Conservation (phyloP, 2,888 invertebrate genomes). For the Euclidia mi region DNA sequence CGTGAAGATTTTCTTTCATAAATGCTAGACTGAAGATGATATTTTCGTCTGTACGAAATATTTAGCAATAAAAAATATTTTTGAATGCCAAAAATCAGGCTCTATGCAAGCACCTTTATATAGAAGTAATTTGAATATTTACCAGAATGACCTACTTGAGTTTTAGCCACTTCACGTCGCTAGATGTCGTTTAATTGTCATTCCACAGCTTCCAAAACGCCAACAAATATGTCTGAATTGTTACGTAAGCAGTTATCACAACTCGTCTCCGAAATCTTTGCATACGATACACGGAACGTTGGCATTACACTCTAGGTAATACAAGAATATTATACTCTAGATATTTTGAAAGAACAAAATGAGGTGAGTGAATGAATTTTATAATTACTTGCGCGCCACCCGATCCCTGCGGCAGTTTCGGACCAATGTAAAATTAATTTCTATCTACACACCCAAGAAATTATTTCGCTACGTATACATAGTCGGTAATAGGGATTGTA, state of each 20-base stretch:
- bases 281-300: constrained; percentile 27
- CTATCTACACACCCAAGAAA: constrained; percentile 49
- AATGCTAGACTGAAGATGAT: constrained; percentile 14
- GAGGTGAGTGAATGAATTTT: constrained; percentile 65
- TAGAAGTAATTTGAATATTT: no score
- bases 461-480: constrained; percentile 41
- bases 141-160: no score
- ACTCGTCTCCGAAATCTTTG: constrained; percentile 33
- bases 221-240: not conserved
- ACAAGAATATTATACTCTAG: constrained; percentile 49
- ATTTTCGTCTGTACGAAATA: constrained; percentile 14
- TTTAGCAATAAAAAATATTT: no score
- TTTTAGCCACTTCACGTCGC: no score
- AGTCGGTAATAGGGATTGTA: constrained; percentile 29
- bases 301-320: constrained; percentile 41
- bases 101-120: no score
- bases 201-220: no score
- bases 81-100: no score
- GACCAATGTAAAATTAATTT: constrained; percentile 75
- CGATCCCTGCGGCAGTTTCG: constrained; percentile 56
- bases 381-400: constrained; percentile 68
- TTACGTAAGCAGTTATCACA: constrained; percentile 26
- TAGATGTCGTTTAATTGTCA: no score
- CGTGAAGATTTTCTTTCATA: constrained; percentile 5
- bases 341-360: constrained; percentile 56